A percentile compares a stretch with the other conserved stretches of the same genome.
phyloP scores from a whole-genome alignment of 2,888 invertebrate genomes.

The Crocallis elinguaria region DNA sequence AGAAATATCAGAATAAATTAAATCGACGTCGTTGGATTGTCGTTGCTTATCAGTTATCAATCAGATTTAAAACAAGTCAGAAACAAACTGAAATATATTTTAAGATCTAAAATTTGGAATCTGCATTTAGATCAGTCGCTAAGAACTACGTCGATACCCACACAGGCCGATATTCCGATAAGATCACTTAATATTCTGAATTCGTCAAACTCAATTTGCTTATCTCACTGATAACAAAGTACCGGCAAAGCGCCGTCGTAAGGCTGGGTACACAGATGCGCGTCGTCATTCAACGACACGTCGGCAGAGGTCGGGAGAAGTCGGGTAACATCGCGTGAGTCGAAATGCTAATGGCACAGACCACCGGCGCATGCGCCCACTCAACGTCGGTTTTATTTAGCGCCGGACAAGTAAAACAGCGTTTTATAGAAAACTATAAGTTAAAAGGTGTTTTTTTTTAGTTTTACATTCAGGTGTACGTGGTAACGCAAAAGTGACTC shows the following conservation, averaged over 20 bases:
- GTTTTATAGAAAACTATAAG: slow-evolving; percentile 6
- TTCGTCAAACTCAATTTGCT: slow-evolving; percentile 42
- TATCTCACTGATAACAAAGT: slow-evolving; percentile 33
- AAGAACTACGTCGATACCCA: slow-evolving; percentile 10
- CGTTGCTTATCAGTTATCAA: no score
- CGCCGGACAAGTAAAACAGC: slow-evolving; percentile 10
- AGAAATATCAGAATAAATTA: no score
- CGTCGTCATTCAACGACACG: slow-evolving; percentile 13
- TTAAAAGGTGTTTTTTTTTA: slow-evolving; percentile 2
- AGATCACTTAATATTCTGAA: slow-evolving; percentile 40
- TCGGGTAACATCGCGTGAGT: slow-evolving; percentile 29
- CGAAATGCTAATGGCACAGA: slow-evolving; percentile 32
- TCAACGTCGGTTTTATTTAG: slow-evolving; percentile 22
- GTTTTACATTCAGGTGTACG: neutral
- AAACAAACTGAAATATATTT: neutral
- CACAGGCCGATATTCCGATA: slow-evolving; percentile 21
- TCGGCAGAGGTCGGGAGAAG: slow-evolving; percentile 1
- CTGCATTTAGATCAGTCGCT: slow-evolving; percentile 8
- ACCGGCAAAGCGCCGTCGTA: slow-evolving; percentile 30
- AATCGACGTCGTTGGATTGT: no score
- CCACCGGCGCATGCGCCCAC: slow-evolving; percentile 30
- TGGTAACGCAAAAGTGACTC: neutral
- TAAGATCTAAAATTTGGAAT: neutral
- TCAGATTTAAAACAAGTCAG: neutral
- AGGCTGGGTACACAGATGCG: slow-evolving; percentile 29